These are phyloP conservation scores for Maconellicoccus hirsutus DNA, from an alignment of 1,140 invertebrate genomes.

Conservation along the genomic window DNA sequence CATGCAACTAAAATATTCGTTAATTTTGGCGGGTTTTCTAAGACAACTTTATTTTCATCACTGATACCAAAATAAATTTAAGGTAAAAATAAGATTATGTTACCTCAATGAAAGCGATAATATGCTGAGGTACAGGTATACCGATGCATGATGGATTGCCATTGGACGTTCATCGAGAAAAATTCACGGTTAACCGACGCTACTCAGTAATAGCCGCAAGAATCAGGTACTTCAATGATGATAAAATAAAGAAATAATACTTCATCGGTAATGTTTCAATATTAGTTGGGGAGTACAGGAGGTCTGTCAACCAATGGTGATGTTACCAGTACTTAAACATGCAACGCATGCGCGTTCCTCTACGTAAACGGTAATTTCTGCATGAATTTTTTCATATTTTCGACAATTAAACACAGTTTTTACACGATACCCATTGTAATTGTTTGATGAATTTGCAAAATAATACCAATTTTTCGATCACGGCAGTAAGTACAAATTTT, in stretches of 20 bases:
- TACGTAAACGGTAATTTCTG: neutral
- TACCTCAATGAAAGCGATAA: neutral
- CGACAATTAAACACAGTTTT: neutral
- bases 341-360: neutral
- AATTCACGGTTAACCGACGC: neutral
- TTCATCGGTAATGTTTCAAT: slow-evolving; percentile 20
- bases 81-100: neutral
- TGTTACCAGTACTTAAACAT: slow-evolving; percentile 14
- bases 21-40: too few relatives aligned
- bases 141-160: neutral
- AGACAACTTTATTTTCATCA: too few relatives aligned
- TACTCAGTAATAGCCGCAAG: neutral
- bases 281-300: neutral
- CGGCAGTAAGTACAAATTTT: too few relatives aligned
- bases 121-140: neutral
- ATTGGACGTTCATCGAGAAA: neutral
- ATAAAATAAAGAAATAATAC: slow-evolving; percentile 13
- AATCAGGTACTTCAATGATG: slow-evolving; percentile 12
- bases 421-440: neutral
- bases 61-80: neutral
- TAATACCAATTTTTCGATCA: too few relatives aligned
- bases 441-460: too few relatives aligned
- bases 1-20: too few relatives aligned
- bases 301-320: slow-evolving; percentile 6
- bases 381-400: neutral